Evolutionary conservation across 1,140 invertebrate species (phyloP).

Genomic region (Drosophila teissieri): DNA sequence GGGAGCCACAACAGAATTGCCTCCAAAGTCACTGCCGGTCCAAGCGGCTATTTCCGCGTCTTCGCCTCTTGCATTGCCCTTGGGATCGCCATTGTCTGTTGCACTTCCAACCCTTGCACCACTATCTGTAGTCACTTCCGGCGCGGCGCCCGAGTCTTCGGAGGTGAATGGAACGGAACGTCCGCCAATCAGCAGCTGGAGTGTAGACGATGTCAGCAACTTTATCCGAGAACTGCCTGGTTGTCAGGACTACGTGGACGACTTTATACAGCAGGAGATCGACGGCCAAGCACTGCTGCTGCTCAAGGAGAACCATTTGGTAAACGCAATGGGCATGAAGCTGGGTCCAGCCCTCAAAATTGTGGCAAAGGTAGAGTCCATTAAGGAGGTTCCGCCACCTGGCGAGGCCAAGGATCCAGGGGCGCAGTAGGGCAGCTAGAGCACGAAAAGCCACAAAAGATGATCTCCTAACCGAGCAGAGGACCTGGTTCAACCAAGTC

Average conservation of each 20-base stretch:
- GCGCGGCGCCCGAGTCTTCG: neutral
- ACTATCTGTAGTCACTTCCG: constrained; percentile 1
- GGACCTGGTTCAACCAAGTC: constrained; percentile 1
- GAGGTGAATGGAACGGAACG: constrained; percentile 23
- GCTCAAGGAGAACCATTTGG: constrained; percentile 96
- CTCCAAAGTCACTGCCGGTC: neutral
- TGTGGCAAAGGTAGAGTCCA: constrained; percentile 87
- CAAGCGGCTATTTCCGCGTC: neutral
- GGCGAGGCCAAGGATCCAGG: constrained; percentile 50
- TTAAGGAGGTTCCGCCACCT: constrained; percentile 67
- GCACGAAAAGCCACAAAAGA: neutral
- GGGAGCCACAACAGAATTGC: constrained; percentile 3
- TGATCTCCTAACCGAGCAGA: constrained; percentile 19
- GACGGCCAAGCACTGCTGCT: constrained; percentile 97
- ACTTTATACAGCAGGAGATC: constrained; percentile 97
- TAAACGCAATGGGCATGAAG: constrained; percentile 97
- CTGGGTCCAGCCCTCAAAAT: constrained; percentile 98
- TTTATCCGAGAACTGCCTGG: constrained; percentile 95
- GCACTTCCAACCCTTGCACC: constrained; percentile 8
- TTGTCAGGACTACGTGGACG: constrained; percentile 96
- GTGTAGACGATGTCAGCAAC: constrained; percentile 91
- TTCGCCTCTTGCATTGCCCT: neutral
- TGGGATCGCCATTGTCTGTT: neutral
- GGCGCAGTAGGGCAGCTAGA: constrained; percentile 35
- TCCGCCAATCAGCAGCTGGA: constrained; percentile 67